These are phyloP conservation scores for Eubucco bourcierii DNA, from an alignment of 2,113 vertebrate species.

Conservation along the genomic window DNA sequence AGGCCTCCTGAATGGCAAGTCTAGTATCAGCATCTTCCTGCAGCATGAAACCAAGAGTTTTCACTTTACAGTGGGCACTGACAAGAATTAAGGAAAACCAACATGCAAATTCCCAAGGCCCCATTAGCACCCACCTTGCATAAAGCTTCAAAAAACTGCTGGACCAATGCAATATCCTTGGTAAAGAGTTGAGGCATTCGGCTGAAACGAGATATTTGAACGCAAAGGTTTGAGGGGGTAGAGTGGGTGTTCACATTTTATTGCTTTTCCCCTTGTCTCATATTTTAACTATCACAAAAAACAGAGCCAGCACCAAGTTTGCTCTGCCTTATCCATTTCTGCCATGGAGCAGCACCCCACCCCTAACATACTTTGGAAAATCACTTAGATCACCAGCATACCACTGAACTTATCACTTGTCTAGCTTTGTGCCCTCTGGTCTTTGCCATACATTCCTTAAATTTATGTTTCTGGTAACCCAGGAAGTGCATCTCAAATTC, in stretches of 20 bases:
- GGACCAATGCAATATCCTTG: conserved; percentile 96
- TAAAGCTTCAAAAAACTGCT: conserved; percentile 98
- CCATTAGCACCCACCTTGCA: conserved; percentile 84
- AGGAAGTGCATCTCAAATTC: not conserved
- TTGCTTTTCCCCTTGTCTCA: not conserved
- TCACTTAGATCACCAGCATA: not conserved
- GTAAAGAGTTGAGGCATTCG: conserved; percentile 98
- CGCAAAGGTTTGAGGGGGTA: not conserved
- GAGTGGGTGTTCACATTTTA: not conserved
- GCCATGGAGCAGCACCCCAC: not conserved
- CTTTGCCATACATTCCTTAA: not conserved
- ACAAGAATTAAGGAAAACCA: not conserved
- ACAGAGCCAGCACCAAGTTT: not conserved
- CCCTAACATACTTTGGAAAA: not conserved
- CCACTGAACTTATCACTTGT: not conserved
- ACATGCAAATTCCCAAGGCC: not conserved
- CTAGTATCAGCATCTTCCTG: conserved; percentile 94
- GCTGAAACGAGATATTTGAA: conserved; percentile 75
- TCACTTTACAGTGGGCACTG: not conserved
- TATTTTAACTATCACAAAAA: not conserved
- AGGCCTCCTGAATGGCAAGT: conserved; percentile 95
- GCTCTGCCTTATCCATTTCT: not conserved
- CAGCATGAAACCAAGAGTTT: not conserved
- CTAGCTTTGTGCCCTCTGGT: not conserved
- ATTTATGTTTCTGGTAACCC: not conserved